Evolutionary conservation across 1,140 invertebrate genomes (phyloP).

Genomic region (Rhopalosiphum maidis): DNA sequence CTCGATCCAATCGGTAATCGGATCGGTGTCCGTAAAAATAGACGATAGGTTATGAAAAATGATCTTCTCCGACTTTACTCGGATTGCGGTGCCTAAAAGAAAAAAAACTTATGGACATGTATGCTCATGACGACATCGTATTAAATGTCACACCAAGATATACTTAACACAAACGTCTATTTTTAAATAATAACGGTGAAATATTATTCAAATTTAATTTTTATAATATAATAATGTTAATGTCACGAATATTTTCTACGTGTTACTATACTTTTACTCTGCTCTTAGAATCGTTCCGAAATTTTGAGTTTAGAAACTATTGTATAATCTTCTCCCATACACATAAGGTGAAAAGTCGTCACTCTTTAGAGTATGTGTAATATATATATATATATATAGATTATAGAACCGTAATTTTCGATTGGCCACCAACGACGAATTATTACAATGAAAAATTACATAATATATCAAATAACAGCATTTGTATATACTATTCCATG

Average conservation of each 20-base stretch:
- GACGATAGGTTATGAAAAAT: background rate
- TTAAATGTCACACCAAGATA: background rate
- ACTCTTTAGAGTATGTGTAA: background rate
- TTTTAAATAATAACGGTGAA: background rate
- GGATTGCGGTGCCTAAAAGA: background rate
- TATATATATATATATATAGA: too few relatives aligned
- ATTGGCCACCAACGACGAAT: background rate
- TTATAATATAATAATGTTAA: background rate
- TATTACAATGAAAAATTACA: background rate
- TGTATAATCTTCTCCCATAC: background rate
- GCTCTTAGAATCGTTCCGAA: background rate
- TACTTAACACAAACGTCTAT: background rate
- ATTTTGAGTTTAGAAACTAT: background rate
- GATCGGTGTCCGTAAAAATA: background rate
- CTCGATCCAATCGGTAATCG: conserved; percentile 18
- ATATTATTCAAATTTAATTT: background rate
- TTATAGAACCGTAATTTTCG: background rate
- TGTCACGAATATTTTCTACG: background rate
- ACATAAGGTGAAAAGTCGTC: background rate
- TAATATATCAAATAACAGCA: background rate
- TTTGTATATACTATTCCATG: background rate
- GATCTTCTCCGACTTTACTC: conserved; percentile 4
- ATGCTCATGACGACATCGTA: background rate
- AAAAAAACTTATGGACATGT: background rate
- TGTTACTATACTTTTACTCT: background rate